Percentiles rank a stretch among this genome's conserved stretches.
These are phyloP conservation scores for Cataglyphis rosenhaueri DNA, from an alignment of 2,888 invertebrate species.

Conservation along the genomic window DNA sequence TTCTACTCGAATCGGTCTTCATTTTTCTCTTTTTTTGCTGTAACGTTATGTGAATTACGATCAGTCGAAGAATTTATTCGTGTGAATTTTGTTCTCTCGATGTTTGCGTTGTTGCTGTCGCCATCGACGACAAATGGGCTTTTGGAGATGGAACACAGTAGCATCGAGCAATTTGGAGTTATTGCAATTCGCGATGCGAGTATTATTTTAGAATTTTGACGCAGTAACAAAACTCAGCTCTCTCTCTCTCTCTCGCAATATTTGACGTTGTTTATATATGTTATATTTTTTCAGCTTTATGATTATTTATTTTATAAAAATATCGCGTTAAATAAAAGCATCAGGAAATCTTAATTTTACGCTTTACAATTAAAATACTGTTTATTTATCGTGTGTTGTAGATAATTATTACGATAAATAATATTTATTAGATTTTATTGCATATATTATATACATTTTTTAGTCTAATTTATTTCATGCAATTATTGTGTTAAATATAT, in stretches of 20 bases:
- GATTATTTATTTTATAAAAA: slow-evolving; percentile 18
- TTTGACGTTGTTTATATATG: neutral
- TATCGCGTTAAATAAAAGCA: neutral
- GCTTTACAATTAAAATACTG: neutral
- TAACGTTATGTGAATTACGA: neutral
- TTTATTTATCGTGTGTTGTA: neutral
- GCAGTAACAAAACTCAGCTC: neutral
- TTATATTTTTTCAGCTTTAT: slow-evolving; percentile 1
- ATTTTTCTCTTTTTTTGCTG: neutral
- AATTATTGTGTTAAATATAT: neutral
- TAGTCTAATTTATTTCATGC: neutral
- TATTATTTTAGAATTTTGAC: slow-evolving; percentile 28
- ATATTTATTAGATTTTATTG: neutral
- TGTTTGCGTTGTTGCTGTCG: neutral
- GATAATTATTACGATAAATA: neutral
- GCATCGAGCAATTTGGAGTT: neutral
- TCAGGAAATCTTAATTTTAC: neutral
- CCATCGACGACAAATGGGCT: slow-evolving; percentile 4
- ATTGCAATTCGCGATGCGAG: slow-evolving; percentile 12
- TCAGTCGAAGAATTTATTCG: neutral
- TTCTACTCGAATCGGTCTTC: neutral
- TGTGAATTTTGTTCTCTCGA: neutral
- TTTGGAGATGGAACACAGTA: neutral
- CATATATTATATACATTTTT: neutral
- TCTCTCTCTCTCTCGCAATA: neutral